Evolutionary conservation across 2,888 invertebrate genomes (phyloP), one percentile per base, ranked within the genome.

Genomic region (Nomada flava): DNA sequence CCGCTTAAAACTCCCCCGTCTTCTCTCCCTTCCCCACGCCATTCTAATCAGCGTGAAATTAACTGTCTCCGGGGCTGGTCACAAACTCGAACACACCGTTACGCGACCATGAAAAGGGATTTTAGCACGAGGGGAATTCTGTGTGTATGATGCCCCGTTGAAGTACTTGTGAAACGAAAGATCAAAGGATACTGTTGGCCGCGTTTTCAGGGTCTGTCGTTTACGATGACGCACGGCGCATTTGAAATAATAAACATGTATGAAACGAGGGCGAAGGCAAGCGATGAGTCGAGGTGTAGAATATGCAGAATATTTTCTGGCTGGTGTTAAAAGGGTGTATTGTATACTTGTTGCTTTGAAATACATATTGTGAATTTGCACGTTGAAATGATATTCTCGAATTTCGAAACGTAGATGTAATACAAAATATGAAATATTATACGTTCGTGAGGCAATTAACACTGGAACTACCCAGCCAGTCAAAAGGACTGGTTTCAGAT

Each of bases 41-140:
- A n/a, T 23, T 15, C 81, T 81, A 83, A 86, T 86, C 79, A 67
- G 79, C 85, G 78, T 85, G 76, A 86, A 86, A 86, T 86, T 87
- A 86, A 86, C 74, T 85, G 73, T 74, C 77, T 71, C 60, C 63
- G 55, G 47, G 59, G 68, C 44, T 44, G 70, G 60, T 29, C 36
- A 26, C 50, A 67, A 71, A 80, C 79, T 72, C 75, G 47, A 60
- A 57, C 59, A n/a, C 71, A 23, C 70, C 67, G 71, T 67, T 79
- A 72, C 71, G 67, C 71, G 71, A 62, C 79, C 18, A 50, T 23
- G 71, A 71, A 60, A 60, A 47, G n/a, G 79, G 62, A 67, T 79
- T 80, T 79, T 79, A 68, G 62, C 62, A 15, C 20, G 60, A 55
- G 47, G 44, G 36, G 42, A 50, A 55, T 18, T 11, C 50, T 26